Conservation (phyloP, 2,888 invertebrate species). For the Ophion slaviceki region DNA sequence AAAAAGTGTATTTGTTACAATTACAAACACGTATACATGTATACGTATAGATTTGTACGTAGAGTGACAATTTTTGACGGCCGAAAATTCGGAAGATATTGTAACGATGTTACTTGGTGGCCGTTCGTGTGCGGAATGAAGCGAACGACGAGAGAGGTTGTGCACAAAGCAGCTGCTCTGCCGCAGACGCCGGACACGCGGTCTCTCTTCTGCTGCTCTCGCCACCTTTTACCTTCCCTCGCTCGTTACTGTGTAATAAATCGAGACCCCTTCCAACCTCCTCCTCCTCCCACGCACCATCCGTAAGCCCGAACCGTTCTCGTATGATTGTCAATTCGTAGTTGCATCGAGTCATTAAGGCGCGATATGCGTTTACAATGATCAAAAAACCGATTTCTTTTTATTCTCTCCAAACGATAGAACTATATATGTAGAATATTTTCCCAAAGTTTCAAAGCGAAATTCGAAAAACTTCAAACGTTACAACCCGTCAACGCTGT, state of each 20-base stretch:
- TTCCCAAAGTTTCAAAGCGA: too few species aligned
- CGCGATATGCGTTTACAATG: too few species aligned
- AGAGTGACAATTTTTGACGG: constrained; percentile 7
- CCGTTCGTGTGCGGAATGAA: constrained; percentile 77
- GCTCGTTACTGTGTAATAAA: constrained; percentile 32
- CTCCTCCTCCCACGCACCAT: constrained; percentile 21
- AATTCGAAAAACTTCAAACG: too few species aligned
- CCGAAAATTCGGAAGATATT: constrained; percentile 10
- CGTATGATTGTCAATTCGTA: constrained; percentile 37
- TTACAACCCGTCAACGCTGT: too few species aligned
- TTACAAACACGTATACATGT: not conserved
- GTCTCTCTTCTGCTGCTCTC: constrained; percentile 60
- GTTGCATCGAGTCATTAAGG: constrained; percentile 45
- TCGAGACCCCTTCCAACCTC: not conserved
- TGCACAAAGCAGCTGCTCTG: constrained; percentile 66
- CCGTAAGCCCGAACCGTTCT: constrained; percentile 8
- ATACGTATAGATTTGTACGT: not conserved
- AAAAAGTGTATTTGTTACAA: not conserved
- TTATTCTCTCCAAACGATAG: too few species aligned
- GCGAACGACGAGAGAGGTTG: constrained; percentile 72
- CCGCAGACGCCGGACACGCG: constrained; percentile 74
- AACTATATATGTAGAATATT: too few species aligned
- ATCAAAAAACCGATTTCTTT: too few species aligned
- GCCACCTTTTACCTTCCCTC: constrained; percentile 44
- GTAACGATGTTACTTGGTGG: constrained; percentile 70